Evolutionary conservation across 2,888 invertebrate genomes (phyloP).

Genomic region (Argyra leucocephala): DNA sequence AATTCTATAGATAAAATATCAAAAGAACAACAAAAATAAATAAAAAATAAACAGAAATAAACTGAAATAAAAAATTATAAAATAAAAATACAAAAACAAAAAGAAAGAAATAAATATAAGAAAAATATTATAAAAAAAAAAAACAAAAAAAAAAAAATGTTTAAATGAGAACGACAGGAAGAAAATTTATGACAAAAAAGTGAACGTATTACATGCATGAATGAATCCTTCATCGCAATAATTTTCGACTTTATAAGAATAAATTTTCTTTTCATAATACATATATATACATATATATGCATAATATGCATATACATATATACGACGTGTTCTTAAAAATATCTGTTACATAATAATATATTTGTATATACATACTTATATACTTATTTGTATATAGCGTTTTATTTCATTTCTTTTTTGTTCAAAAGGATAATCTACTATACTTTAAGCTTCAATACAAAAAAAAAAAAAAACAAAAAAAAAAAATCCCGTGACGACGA

Average conservation of each 20-base stretch:
- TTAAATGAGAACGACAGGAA: conserved; percentile 6
- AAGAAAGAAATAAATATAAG: no score
- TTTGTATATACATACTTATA: not conserved
- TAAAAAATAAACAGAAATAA: no score
- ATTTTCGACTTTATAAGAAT: not conserved
- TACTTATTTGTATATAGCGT: not conserved
- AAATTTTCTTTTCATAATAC: not conserved
- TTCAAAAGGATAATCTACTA: not conserved
- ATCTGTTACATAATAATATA: not conserved
- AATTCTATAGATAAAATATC: no score
- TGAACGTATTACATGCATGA: conserved; percentile 8
- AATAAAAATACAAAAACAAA: no score
- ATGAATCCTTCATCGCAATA: conserved; percentile 5
- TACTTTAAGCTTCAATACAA: not conserved
- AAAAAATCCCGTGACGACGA: no score
- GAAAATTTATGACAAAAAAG: conserved; percentile 10
- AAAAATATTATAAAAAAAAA: not conserved
- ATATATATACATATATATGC: not conserved
- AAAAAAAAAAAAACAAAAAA: no score
- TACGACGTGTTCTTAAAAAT: not conserved
- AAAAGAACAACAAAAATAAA: no score
- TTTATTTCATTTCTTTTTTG: not conserved
- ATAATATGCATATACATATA: not conserved
- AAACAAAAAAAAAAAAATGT: not conserved
- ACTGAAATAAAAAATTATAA: no score